Evolutionary conservation across 2,888 invertebrate species (phyloP), one percentile per base, ranked within the genome.

Genomic region (Synergus itoensis): DNA sequence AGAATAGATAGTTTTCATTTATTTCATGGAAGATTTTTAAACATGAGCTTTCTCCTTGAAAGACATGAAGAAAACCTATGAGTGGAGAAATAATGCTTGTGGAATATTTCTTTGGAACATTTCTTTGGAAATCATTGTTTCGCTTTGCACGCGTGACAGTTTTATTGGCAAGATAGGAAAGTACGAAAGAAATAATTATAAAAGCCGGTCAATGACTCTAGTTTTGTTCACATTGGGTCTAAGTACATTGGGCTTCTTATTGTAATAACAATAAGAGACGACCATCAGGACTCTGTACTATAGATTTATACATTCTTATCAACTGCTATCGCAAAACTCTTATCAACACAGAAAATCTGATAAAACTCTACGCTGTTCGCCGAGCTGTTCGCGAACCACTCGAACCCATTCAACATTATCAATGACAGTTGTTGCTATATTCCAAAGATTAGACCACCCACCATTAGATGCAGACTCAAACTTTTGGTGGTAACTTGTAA

Each of bases 121-220:
- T 53, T 60, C 12, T 28, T 21, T 21, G 12, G 5, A 60, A 12
- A 60, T 11, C 11, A 11, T 36, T 53, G 28, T 28, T 73, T 73
- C 53, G 9, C 28, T 69, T 69, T 48, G 48, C 28, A 48, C 48
- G 16, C 28, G 21, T 43, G 21, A 67, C 43, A 67, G 28, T 28
- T 48, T 73, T 28, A 40, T 53, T 28, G 36, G 9, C 36, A 48
- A 45, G 69, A 48, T 48, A 69, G 48, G 28, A 69, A 48, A 28
- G 69, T 48, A 48, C 48, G 45, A 14, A 48, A 36, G 36, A 21
- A 69, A 69, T 48, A 48, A 69, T 48, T 45, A 69, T 28, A 48
- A 69, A 69, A 69, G 48, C 14, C 36, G 53, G 73, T 40, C 73
- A 36, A 53, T n/a, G 73, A 73, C 73, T 53, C n/a, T 8, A 73